Conservation (phyloP, 2,797 vertebrate species). For the Oreonectes daqikongensis region DNA sequence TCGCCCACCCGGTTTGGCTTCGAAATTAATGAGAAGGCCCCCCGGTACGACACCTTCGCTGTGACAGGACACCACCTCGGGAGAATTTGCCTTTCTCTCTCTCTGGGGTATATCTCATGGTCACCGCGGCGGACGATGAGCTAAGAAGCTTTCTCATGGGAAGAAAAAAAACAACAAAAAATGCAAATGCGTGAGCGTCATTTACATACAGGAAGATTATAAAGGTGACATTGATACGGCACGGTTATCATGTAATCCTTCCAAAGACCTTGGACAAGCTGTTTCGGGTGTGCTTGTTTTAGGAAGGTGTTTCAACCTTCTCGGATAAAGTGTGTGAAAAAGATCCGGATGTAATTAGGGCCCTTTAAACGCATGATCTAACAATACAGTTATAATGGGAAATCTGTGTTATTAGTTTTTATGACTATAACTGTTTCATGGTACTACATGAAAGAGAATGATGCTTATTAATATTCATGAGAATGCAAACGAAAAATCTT, state of each 20-base stretch:
- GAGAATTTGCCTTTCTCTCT: constrained; percentile 65
- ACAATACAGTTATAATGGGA: constrained; percentile 34
- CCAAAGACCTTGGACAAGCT: constrained; percentile 48
- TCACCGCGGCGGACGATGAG: constrained; percentile 65
- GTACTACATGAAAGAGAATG: constrained; percentile 39
- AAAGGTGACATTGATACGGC: constrained; percentile 54
- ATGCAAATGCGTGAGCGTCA: constrained; percentile 57
- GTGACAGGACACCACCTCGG: constrained; percentile 67
- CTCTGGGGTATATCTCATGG: constrained; percentile 64
- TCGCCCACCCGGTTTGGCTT: constrained; percentile 66
- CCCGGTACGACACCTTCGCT: constrained; percentile 70
- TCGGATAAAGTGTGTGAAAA: constrained; percentile 27
- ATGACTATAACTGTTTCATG: constrained; percentile 32
- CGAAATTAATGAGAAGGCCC: constrained; percentile 80
- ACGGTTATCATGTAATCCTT: constrained; percentile 52
- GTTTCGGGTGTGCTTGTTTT: constrained; percentile 55
- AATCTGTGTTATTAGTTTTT: constrained; percentile 45
- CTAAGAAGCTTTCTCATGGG: constrained; percentile 44
- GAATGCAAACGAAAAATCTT: constrained; percentile 12
- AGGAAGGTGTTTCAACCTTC: constrained; percentile 37
- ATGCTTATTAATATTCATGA: constrained; percentile 39
- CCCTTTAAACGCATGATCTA: constrained; percentile 12
- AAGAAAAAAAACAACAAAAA: constrained; percentile 38
- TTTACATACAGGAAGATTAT: constrained; percentile 68
- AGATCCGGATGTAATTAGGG: constrained; percentile 22